These are phyloP conservation scores for Acrossocheilus wenchowensis DNA, from an alignment of 2,797 vertebrate species.

Conservation along the genomic window DNA sequence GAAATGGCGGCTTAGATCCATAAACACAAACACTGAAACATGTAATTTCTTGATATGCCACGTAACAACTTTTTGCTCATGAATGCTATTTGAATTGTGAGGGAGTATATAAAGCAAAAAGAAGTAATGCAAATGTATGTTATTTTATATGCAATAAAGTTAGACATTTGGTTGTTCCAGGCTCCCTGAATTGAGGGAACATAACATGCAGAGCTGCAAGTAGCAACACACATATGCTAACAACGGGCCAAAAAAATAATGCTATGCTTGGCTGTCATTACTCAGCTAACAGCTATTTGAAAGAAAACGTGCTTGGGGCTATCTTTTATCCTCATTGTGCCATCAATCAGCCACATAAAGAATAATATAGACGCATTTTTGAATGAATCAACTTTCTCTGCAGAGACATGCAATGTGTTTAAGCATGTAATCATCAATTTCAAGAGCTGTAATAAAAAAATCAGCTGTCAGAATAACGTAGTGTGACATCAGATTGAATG, in stretches of 20 bases:
- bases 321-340: conserved; percentile 52
- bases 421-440: conserved; percentile 40
- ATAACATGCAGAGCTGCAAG: conserved; percentile 41
- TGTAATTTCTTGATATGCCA: conserved; percentile 27
- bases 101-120: background rate
- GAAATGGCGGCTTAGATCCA: conserved; percentile 2
- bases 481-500: background rate
- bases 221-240: conserved; percentile 48
- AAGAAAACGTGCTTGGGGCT: conserved; percentile 67
- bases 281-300: conserved; percentile 76
- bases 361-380: conserved; percentile 52
- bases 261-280: conserved; percentile 73
- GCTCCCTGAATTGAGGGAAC: background rate
- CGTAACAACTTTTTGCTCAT: conserved; percentile 7
- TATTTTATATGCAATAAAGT: conserved; percentile 1
- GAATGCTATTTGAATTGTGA: conserved; percentile 12
- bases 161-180: background rate
- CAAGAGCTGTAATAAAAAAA: conserved; percentile 56
- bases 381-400: conserved; percentile 66
- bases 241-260: conserved; percentile 58
- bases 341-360: conserved; percentile 65
- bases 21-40: conserved; percentile 38
- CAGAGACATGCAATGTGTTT: conserved; percentile 65
- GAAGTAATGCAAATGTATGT: background rate
- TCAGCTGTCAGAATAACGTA: conserved; percentile 61